These are phyloP conservation scores for Sciurus vulgaris DNA, from an alignment of 2,797 vertebrate species.

Conservation along the genomic window DNA sequence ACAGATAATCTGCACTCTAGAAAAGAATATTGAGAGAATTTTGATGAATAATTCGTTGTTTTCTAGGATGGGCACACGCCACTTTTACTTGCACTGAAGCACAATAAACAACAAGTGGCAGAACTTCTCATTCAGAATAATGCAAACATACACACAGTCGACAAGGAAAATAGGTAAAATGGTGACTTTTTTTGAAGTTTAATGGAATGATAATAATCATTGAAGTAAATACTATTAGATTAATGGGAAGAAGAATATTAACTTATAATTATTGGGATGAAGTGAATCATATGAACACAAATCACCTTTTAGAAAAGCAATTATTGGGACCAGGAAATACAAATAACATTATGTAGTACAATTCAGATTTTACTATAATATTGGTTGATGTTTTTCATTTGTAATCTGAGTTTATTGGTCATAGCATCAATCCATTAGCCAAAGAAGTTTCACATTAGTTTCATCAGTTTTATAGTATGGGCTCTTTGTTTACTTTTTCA, in stretches of 20 bases:
- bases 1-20: neutral
- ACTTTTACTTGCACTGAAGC: conserved; percentile 90
- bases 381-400: neutral
- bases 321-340: neutral
- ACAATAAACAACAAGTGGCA: too few species aligned
- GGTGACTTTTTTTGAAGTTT: too few species aligned
- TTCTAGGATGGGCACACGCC: conserved; percentile 93
- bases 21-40: neutral
- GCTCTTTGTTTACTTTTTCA: neutral
- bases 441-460: neutral
- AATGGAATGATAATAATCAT: neutral
- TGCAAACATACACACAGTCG: too few species aligned
- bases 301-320: neutral
- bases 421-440: neutral
- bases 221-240: neutral
- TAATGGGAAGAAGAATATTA: neutral
- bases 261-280: neutral
- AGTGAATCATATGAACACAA: neutral
- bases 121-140: too few species aligned
- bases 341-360: neutral
- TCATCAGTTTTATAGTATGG: neutral
- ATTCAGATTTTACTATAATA: neutral
- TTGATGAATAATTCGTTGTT: conserved; percentile 21
- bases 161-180: too few species aligned
- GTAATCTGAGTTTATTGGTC: neutral